phyloP scores from a whole-genome alignment of 2,888 invertebrate species.

The Eubasilissa splendida region DNA sequence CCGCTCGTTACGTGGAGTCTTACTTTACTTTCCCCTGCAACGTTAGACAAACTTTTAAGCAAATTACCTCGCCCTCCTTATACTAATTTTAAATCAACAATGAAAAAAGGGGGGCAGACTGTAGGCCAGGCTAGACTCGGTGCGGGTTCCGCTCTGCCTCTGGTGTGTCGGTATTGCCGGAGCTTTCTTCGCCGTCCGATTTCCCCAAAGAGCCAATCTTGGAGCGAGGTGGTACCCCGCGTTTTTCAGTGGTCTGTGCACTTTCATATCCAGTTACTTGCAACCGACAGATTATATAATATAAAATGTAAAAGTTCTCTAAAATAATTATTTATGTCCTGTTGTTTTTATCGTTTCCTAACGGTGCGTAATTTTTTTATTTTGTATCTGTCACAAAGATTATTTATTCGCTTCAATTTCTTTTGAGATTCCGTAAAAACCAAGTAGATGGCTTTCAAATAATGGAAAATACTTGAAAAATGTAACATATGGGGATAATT shows the following conservation, averaged over 20 bases:
- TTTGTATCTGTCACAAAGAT: too few species aligned
- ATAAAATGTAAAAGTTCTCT: too few species aligned
- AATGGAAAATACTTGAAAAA: too few species aligned
- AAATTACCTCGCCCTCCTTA: conserved; percentile 8
- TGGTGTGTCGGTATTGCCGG: conserved; percentile 8
- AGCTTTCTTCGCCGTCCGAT: conserved; percentile 34
- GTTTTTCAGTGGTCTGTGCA: not conserved
- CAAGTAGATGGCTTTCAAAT: too few species aligned
- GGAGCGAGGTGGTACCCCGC: not conserved
- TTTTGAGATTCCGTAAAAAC: too few species aligned
- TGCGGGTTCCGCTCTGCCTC: not conserved
- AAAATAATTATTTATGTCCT: too few species aligned
- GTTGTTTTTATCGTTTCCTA: too few species aligned
- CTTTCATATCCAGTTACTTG: too few species aligned
- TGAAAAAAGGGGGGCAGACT: conserved; percentile 26
- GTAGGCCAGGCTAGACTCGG: conserved; percentile 6
- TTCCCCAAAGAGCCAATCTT: conserved; percentile 44
- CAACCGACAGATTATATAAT: too few species aligned
- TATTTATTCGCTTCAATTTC: too few species aligned
- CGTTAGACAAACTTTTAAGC: conserved; percentile 37
- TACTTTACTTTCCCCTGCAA: conserved; percentile 9
- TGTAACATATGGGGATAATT: too few species aligned
- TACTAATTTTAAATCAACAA: conserved; percentile 45
- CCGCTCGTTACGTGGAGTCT: conserved; percentile 8
- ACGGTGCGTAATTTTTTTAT: too few species aligned